Conservation (phyloP, 2,113 vertebrate genomes). For the Seriola dumerili region DNA sequence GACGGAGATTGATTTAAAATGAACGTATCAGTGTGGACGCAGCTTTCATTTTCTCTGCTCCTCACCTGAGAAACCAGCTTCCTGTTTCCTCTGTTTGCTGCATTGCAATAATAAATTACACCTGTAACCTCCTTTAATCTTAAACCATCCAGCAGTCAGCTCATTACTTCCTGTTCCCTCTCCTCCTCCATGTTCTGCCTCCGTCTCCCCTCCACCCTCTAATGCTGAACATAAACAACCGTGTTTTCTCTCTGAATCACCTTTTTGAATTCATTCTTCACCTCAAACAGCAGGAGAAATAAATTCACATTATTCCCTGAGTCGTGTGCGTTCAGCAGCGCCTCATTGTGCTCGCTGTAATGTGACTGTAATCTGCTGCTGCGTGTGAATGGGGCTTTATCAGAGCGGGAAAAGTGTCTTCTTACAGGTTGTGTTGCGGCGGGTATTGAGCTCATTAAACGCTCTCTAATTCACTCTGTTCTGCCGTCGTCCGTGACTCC, state of each 20-base stretch:
- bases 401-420: constrained; percentile 64
- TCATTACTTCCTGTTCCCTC: too few species aligned
- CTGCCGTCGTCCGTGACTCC: constrained; percentile 46
- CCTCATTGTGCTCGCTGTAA: constrained; percentile 69
- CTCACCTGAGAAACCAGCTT: too few species aligned
- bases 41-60: too few species aligned
- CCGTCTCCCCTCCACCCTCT: background rate
- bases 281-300: constrained; percentile 53
- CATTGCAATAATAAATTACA: too few species aligned
- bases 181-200: too few species aligned
- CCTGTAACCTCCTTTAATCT: too few species aligned
- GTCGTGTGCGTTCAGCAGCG: constrained; percentile 30
- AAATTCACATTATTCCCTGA: constrained; percentile 43
- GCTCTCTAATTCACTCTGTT: constrained; percentile 73
- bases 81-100: too few species aligned
- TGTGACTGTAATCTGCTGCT: constrained; percentile 72
- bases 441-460: constrained; percentile 74
- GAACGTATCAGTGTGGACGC: too few species aligned
- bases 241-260: constrained; percentile 53
- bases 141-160: too few species aligned
- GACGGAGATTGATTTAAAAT: too few species aligned
- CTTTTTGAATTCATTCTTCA: constrained; percentile 58
- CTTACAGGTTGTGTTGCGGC: constrained; percentile 63
- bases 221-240: constrained; percentile 55
- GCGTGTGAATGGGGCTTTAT: constrained; percentile 64